Evolutionary conservation across 2,113 vertebrate species (phyloP), one percentile per base, ranked within the genome.

Genomic region (Gadus macrocephalus): DNA sequence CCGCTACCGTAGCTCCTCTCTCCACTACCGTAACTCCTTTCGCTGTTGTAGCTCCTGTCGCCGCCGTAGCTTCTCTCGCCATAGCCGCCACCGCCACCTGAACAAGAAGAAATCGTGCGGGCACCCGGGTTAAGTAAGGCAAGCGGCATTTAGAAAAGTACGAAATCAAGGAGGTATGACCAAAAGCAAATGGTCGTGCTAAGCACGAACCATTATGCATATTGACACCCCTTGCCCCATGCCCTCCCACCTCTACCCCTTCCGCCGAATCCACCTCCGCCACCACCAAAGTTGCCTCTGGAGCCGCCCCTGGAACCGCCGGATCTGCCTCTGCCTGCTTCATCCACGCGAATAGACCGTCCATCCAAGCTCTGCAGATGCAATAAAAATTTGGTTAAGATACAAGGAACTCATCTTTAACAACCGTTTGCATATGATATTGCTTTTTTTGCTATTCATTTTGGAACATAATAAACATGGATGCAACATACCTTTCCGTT

Each of bases 271-370:
- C 31, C 31, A 5, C 31, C 31, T 5, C 70, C 90, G 81, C 81
- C 76, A 0, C 81, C 74, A 0, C 63, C 63, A 19, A 38, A 64
- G 15, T 5, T 6, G 31, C 0, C 92, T 80, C 2, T 90, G 78
- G 74, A 64, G 0, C 83, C 82, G 2, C 94, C 91, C 1, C 92
- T 92, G 28, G 93, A 91, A 0, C 94, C 92, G 3, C 83, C 91
- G 1, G 85, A 42, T 1, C 94, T 92, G 0, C 96, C 93, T 63
- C 98, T 98, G 0, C 97, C 97, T 0, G 97, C 97, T 83, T 97
- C 96, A 64, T 99, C 97, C 0, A 99, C 97, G 14, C 96, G 93
- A 70, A 99, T 98, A 19, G 93, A 90, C 15, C 97, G 88, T 1
- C 96, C 96, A 0, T 99, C 97, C 4, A 98, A 92, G 64, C 94